Conservation (phyloP, 1,140 invertebrate genomes). For the Cyphomyrmex costatus region DNA sequence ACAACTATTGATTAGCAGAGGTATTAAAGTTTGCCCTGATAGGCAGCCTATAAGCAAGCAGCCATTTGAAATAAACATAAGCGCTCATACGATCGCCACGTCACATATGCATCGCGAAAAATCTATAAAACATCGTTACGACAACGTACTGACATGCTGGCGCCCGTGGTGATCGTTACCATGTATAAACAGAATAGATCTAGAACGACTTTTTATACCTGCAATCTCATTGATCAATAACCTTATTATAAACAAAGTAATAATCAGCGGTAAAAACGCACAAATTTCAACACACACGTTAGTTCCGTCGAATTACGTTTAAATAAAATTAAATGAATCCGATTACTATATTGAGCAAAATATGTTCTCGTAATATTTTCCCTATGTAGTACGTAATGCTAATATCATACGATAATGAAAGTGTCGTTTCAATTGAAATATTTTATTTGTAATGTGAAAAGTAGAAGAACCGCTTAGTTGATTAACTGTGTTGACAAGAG, state of each 20-base stretch:
- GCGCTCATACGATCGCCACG: conserved; percentile 83
- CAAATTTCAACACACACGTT: neutral
- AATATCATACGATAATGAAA: neutral
- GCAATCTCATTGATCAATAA: conserved; percentile 50
- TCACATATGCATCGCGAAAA: conserved; percentile 81
- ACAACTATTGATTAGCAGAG: conserved; percentile 58
- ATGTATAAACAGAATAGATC: conserved; percentile 67
- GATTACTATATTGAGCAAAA: neutral
- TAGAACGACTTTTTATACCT: conserved; percentile 77
- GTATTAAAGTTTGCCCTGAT: conserved; percentile 61
- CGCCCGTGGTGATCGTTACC: conserved; percentile 71
- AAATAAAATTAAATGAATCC: conserved; percentile 9
- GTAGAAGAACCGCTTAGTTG: neutral
- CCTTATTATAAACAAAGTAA: conserved; percentile 22
- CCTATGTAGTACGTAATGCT: neutral
- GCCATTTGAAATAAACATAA: conserved; percentile 83
- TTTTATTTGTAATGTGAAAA: neutral
- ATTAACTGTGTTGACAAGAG: conserved; percentile 23
- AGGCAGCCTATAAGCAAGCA: conserved; percentile 66
- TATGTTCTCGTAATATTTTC: neutral
- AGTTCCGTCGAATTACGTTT: neutral
- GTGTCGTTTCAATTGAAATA: neutral
- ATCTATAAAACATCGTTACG: conserved; percentile 82
- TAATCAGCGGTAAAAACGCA: neutral
- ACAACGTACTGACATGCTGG: conserved; percentile 80